These are phyloP conservation scores for Phyllopteryx taeniolatus DNA, from an alignment of 2,113 vertebrate genomes.

Conservation along the genomic window DNA sequence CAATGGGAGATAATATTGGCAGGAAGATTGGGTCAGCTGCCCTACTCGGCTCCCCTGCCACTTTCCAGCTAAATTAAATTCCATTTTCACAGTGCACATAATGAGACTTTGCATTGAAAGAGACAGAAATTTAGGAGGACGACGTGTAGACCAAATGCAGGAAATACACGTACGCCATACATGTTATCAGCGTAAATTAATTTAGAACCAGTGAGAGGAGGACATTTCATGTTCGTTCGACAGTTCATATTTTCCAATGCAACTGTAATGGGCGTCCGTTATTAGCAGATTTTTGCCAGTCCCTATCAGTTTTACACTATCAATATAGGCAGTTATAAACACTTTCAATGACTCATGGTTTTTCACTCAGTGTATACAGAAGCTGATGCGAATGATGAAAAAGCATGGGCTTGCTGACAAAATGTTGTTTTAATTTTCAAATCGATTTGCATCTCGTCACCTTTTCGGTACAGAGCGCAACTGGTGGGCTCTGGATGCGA, in stretches of 20 bases:
- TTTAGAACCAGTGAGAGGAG: not conserved
- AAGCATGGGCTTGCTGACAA: too few relatives aligned
- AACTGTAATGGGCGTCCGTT: too few relatives aligned
- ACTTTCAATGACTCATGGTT: too few relatives aligned
- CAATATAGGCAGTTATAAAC: too few relatives aligned
- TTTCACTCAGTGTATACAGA: too few relatives aligned
- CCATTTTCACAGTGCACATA: slow-evolving; percentile 13
- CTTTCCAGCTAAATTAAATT: slow-evolving; percentile 33
- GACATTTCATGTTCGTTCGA: not conserved
- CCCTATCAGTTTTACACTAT: too few relatives aligned
- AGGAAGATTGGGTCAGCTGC: slow-evolving; percentile 34
- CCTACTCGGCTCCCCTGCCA: slow-evolving; percentile 14
- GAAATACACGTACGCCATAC: not conserved
- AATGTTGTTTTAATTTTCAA: too few relatives aligned
- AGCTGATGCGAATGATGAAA: too few relatives aligned
- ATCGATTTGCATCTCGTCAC: not conserved
- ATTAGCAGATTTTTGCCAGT: too few relatives aligned
- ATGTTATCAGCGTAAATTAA: not conserved
- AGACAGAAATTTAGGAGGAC: slow-evolving; percentile 3
- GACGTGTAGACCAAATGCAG: not conserved
- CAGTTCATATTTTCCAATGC: too few relatives aligned
- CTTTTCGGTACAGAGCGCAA: not conserved
- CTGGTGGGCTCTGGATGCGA: not conserved
- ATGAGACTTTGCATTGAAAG: slow-evolving; percentile 21
- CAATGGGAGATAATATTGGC: slow-evolving; percentile 23